Base-by-base conservation (phyloP, 2,888 invertebrate species). In the Pseudeuparius sepicola region DNA sequence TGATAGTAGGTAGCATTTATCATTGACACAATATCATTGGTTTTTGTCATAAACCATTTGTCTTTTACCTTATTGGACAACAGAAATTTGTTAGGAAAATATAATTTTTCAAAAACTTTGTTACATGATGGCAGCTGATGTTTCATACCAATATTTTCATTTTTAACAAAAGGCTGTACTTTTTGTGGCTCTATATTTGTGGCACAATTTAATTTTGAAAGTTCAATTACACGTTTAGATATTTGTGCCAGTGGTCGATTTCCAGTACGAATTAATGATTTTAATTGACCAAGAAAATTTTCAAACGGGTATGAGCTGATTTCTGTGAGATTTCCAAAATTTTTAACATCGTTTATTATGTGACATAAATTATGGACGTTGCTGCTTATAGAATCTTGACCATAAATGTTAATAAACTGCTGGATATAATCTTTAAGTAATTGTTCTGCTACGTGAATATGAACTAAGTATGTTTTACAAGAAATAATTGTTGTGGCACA, bases 221-320 rank as follows among this genome's bases (percentile, higher is more conserved):
- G 13, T 39, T 44, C 42, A 25, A n/a, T 33, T 13, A 43, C 28
- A 11, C 42, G 29, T 31, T 41, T 43, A 13, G 40, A 36, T 28
- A 42, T 23, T 40, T 43, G 43, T 2, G 29, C 7, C 29, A 44
- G 24, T 28, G 45, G 40, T 18, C 27, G 28, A 23, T 36, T 36
- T 28, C 45, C 45, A 15, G 24, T 29, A 5, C 36, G 39, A 13
- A 45, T 11, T 14, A 43, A 23, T 12, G 16, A 18, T 34, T 45
- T 45, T 31, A 43, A 6, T 7, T 35, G 24, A n/a, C 45, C 44
- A 33, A 57, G 35, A 27, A 41, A 46, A 31, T 50, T 56, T 44
- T 58, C 55, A 49, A 52, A 58, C n/a, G 47, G 44, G 42, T 56
- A 59, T 5, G 50, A 43, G 13, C 51, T 51, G 28, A 49, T 50